Conservation (phyloP, 1,140 invertebrate genomes). For the Heterodera schachtii region DNA sequence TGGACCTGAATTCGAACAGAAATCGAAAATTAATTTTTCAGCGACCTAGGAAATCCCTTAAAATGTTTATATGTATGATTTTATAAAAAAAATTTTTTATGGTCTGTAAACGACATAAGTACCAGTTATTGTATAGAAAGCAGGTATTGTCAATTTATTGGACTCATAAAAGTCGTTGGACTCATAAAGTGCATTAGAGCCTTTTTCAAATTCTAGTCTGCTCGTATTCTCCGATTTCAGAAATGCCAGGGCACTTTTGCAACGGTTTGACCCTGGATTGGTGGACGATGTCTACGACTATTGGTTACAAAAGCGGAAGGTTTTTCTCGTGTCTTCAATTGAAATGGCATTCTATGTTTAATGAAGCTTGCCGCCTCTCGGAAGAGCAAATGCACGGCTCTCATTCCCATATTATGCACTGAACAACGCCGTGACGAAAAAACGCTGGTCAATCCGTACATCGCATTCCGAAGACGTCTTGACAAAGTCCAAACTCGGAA, state of each 20-base stretch:
- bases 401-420: constrained; percentile 32
- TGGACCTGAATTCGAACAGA: too few relatives aligned
- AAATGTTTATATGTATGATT: too few relatives aligned
- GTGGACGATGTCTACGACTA: constrained; percentile 53
- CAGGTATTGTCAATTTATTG: too few relatives aligned
- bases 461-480: constrained; percentile 45
- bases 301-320: constrained; percentile 49
- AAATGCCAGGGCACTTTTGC: constrained; percentile 37
- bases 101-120: too few relatives aligned
- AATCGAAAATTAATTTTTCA: too few relatives aligned
- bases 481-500: constrained; percentile 55
- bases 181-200: too few relatives aligned
- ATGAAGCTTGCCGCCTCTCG: constrained; percentile 34
- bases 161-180: too few relatives aligned
- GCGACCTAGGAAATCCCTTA: too few relatives aligned
- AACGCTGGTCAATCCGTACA: constrained; percentile 44
- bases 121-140: too few relatives aligned
- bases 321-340: background rate
- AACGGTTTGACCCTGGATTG: constrained; percentile 40
- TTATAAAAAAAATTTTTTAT: too few relatives aligned
- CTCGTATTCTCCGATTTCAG: background rate
- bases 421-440: constrained; percentile 36
- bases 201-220: too few relatives aligned
- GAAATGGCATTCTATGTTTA: background rate
- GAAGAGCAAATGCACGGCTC: constrained; percentile 22